Base-by-base conservation (phyloP, 1,140 invertebrate species). In the Sweltsa coloradensis region DNA sequence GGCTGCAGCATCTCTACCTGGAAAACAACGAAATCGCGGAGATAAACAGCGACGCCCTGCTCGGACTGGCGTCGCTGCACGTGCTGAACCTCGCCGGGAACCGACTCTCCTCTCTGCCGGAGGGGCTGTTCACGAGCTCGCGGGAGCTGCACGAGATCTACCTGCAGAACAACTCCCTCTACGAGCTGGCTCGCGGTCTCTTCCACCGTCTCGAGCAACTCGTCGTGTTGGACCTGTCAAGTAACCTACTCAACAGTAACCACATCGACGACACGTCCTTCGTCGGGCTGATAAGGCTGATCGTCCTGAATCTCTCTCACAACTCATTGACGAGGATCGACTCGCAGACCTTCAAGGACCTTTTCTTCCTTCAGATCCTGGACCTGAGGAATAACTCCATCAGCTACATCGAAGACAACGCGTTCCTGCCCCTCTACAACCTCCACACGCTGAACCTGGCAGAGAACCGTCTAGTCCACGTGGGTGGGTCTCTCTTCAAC, bases 331-430 rank as follows among this genome's bases (percentile, higher is more conserved):
- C 83, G 1, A 73, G 79, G 51, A 80, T 94, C 44, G 85, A 89
- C 57, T 77, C 82, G 13, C 76, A 78, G 37, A 89, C 85, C 50
- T 93, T 94, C 67, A 84, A 87, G 65, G 86, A 90, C 59, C 68
- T 93, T 18, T 87, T 83, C 57, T 83, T 86, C 57, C 67, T 95
- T 49, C 88, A 93, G 70, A 85, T 88, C 39, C 72, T 95, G 21
- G 83, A 90, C 62, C 63, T 94, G 40, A 75, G 86, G 50, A 87
- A 91, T 57, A 94, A 94, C 61, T 81, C 83, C 2, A 86, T 93
- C 55, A 79, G 82, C 26, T 83, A 80, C 51, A 85, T 91, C 48
- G 84, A 88, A 65, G 84, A 87, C 47, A 87, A 88, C 57, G 82
- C 88, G 2, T 93, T 94, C 58, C 57, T 85, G 51, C 82, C 85